phyloP scores from a whole-genome alignment of 23 tunicate species.

The Pegea sp. region DNA sequence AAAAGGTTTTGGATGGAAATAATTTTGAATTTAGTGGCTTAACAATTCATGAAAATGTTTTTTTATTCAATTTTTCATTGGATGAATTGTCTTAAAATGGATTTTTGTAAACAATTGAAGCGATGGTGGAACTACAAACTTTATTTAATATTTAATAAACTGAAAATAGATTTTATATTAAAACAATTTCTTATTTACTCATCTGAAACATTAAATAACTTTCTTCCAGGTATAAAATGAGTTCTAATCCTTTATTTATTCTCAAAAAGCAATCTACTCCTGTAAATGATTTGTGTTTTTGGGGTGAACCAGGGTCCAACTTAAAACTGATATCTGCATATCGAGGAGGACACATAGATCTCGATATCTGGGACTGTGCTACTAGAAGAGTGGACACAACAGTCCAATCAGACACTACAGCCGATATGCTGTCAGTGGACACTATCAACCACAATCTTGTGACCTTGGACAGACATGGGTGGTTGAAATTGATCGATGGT shows the following conservation, averaged over 20 bases:
- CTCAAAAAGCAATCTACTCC: background rate
- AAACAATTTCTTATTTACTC: too few species aligned
- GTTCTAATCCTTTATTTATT: background rate
- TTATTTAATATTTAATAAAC: too few species aligned
- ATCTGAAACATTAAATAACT: too few species aligned
- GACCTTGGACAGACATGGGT: conserved; percentile 37
- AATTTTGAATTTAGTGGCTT: too few species aligned
- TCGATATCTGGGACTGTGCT: conserved; percentile 34
- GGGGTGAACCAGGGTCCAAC: background rate
- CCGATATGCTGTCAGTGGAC: conserved; percentile 15
- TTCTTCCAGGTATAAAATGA: conserved; percentile 1
- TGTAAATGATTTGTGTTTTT: background rate
- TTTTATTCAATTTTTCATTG: too few species aligned
- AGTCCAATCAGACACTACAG: conserved; percentile 11
- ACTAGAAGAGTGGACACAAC: conserved; percentile 8
- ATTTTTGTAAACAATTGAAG: too few species aligned
- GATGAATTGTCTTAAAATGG: too few species aligned
- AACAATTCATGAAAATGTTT: too few species aligned
- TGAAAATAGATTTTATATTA: too few species aligned
- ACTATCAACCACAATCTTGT: conserved; percentile 10
- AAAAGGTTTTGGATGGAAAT: too few species aligned
- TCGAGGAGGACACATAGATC: conserved; percentile 23
- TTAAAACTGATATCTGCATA: conserved; percentile 25
- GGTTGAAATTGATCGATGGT: conserved; percentile 9
- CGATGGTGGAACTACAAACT: too few species aligned